Conservation (phyloP, 1,140 invertebrate genomes). For the Babylonia areolata region DNA sequence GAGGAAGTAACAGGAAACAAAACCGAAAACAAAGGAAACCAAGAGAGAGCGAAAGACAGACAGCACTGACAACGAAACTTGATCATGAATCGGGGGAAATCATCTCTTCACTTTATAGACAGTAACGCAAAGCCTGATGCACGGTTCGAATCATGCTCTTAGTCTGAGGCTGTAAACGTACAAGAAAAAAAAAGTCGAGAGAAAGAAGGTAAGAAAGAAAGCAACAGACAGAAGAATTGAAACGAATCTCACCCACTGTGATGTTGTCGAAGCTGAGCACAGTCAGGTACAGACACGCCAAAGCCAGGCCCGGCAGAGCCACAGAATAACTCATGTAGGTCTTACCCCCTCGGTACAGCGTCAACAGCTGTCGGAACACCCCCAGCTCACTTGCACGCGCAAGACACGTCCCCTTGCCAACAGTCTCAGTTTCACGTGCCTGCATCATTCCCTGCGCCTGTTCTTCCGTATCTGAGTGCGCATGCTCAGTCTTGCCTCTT, state of each 20-base stretch:
- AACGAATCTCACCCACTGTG: constrained; percentile 74
- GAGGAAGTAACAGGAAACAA: not conserved
- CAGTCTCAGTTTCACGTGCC: not conserved
- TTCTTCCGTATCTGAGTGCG: not conserved
- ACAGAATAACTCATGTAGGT: constrained; percentile 75
- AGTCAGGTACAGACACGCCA: constrained; percentile 79
- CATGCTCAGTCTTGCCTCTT: not conserved
- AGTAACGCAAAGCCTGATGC: too few relatives aligned
- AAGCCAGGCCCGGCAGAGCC: constrained; percentile 76
- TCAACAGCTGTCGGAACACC: constrained; percentile 49
- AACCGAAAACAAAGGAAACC: not conserved
- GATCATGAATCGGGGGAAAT: too few relatives aligned
- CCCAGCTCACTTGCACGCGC: not conserved
- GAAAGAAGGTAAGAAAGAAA: not conserved
- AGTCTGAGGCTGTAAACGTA: too few relatives aligned
- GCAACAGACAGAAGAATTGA: too few relatives aligned
- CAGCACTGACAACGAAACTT: too few relatives aligned
- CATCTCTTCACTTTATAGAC: too few relatives aligned
- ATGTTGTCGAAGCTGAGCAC: constrained; percentile 79
- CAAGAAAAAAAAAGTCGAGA: too few relatives aligned
- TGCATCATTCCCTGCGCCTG: not conserved
- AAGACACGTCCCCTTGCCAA: not conserved
- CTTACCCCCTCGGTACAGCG: constrained; percentile 69
- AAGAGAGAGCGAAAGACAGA: too few relatives aligned
- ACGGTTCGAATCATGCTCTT: too few relatives aligned